Evolutionary conservation across 2,797 vertebrate species (phyloP), one percentile per base, ranked within the genome.

Genomic region (Gallirallus australis): DNA sequence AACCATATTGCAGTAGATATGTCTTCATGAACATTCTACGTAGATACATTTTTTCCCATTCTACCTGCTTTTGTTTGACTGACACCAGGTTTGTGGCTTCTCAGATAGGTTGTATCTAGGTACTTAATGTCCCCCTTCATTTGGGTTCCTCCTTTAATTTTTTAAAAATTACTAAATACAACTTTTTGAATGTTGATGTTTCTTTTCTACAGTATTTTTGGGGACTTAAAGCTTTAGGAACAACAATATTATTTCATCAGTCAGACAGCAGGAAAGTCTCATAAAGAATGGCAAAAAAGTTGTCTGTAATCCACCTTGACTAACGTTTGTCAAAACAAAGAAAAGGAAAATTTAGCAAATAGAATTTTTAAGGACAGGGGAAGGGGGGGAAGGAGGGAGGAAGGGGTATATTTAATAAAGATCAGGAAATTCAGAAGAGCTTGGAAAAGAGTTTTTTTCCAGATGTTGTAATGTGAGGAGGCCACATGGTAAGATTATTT

Each of bases 381-480:
- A 30, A 8, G 7, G 9, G 4, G 27, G 6, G 15, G 18, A 54
- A 31, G 53, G 19, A 54, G n/a, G 53, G 17, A 63, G 42, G 24
- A 79, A 59, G 42, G 3, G 39, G 61, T 23, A 77, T 90, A 89
- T 95, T 95, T 91, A 95, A 90, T 93, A 93, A 96, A 63, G 33
- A 91, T 65, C 70, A 82, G 87, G 82, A 94, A 86, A 87, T 88
- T 93, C 61, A 93, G 82, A 94, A 82, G 77, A 90, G 56, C 77
- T 93, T 90, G 83, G 63, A 53, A 81, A 85, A 79, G 37, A 21
- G 5, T 0, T 50, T 90, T 90, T 94, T 60, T n/a, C 79, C 87
- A 96, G 80, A 82, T 96, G 92, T 69, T 96, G 77, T 89, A 95
- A 92, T 70, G 65, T 70, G 93, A 96, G 73, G 52, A 90, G 82